Evolutionary conservation across 2,888 invertebrate genomes (phyloP), one percentile per base, ranked within the genome.

Genomic region (Bombylius major): DNA sequence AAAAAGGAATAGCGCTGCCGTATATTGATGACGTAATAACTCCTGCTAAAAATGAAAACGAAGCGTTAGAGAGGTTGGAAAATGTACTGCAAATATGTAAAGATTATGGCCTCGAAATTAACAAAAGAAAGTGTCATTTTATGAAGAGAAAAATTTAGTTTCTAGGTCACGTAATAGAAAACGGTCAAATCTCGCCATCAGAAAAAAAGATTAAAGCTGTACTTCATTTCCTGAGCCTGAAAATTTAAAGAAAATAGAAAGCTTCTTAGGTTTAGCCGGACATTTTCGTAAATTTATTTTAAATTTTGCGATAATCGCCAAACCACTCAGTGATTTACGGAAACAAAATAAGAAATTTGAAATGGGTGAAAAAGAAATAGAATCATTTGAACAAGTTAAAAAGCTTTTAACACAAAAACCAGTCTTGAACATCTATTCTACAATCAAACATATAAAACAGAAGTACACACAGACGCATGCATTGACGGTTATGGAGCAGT

Each of bases 171-270:
- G 58, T 62, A 31, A 58, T 66, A n/a, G 57, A 56, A 39, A 47
- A 58, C 14, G 67, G 66, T 1, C 58, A 55, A 23, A 55, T 69
- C 0, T 56, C 55, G 11, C 69, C 69, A 4, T 61, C 64, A 2
- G 52, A 54, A 3, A 47, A 50, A 12, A 70, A 70, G 54, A 60
- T 62, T 1, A 47, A 62, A 42, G 65, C 66, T 9, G 64, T 69
- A 4, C 51, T 56, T 31, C 51, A 60, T 1, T 68, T 61, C 66
- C 66, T 5, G 57, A 59, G 14, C 69, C 68, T 0, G 65, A 23
- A 47, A 60, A 56, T 5, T 44, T 59, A 3, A 65, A 65, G 47
- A 56, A 64, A 32, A 49, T 66, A 1, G 56, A 62, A 42, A 61
- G 62, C 53, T 66, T 65, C 54, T 49, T 66, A 9, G 66, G 65